phyloP scores from a whole-genome alignment of 2,113 vertebrate species.

The Acrocephalus kingi region DNA sequence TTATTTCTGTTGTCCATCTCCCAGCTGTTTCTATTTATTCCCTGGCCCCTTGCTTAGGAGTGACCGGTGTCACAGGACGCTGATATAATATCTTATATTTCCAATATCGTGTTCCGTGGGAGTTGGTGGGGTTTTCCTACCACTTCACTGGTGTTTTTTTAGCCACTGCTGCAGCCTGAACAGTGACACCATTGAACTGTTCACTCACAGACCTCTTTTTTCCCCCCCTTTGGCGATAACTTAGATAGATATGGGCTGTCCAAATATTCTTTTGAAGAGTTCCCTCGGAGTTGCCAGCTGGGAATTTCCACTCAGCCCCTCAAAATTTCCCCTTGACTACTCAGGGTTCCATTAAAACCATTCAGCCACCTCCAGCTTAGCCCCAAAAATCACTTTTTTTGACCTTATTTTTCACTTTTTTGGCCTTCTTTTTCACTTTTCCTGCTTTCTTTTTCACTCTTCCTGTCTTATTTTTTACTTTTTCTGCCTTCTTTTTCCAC shows the following conservation, averaged over 20 bases:
- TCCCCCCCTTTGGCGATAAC: background rate
- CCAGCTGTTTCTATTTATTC: constrained; percentile 54
- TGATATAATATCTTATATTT: constrained; percentile 38
- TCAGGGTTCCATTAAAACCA: background rate
- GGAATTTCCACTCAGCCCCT: constrained; percentile 46
- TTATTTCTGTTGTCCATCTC: constrained; percentile 38
- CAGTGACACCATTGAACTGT: constrained; percentile 27
- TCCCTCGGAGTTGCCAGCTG: background rate
- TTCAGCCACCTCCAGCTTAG: background rate
- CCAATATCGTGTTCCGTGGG: background rate
- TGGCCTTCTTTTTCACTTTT: background rate
- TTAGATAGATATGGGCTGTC: constrained; percentile 18
- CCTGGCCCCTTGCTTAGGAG: background rate
- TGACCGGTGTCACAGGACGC: background rate
- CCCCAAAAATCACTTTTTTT: background rate
- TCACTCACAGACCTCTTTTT: background rate
- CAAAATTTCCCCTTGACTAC: background rate
- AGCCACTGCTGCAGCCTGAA: background rate
- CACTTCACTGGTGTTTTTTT: constrained; percentile 38
- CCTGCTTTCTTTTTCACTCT: background rate
- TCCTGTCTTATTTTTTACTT: background rate
- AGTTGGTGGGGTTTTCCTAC: background rate
- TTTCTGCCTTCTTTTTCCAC: background rate
- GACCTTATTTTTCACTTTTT: background rate
- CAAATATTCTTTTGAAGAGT: constrained; percentile 49